Evolutionary conservation across 2,888 invertebrate species (phyloP), one percentile per base, ranked within the genome.

Genomic region (Cylindroiulus punctatus): DNA sequence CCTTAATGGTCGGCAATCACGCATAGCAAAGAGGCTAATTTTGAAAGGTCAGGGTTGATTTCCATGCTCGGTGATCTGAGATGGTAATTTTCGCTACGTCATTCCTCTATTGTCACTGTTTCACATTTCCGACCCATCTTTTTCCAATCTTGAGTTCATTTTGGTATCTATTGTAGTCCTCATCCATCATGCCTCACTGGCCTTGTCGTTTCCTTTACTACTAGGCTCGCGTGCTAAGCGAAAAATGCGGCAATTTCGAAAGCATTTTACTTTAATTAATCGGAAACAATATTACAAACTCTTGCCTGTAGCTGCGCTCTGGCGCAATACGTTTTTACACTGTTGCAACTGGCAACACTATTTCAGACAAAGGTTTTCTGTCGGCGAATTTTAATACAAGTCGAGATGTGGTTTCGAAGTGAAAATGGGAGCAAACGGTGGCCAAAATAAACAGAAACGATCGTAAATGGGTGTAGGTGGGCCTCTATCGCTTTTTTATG

Each of bases 1-100:
- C 65, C 65, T 52, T 65, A 65, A 65, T 26, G 4, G 65, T 65
- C 26, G 65, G 65, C 65, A 65, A 65, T 65, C 65, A 65, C 65
- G 65, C 65, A 65, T 26, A 26, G 65, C 65, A 65, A 65, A 26
- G 5, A 65, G 12, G 65, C 17, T 26, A 44, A 44, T 44, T 44
- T 44, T 12, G 14, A 44, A 44, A 44, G 44, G n/a, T 42, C 7
- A 42, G 52, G 52, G 52, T 52, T 52, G 19, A 52, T n/a, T n/a
- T n/a, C n/a, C n/a, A n/a, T n/a, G n/a, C n/a, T n/a, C n/a, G n/a
- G n/a, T n/a, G n/a, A n/a, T 19, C 4, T 12, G 2, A 52, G 1
- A 52, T 52, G 14, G 12, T 44, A 8, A 44, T 44, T 14, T 44
- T 8, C 14, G 14, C 47, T 47, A 2, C 47, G 47, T 14, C 47